phyloP scores from a whole-genome alignment of 2,113 vertebrate species.

The Setophaga petechia region DNA sequence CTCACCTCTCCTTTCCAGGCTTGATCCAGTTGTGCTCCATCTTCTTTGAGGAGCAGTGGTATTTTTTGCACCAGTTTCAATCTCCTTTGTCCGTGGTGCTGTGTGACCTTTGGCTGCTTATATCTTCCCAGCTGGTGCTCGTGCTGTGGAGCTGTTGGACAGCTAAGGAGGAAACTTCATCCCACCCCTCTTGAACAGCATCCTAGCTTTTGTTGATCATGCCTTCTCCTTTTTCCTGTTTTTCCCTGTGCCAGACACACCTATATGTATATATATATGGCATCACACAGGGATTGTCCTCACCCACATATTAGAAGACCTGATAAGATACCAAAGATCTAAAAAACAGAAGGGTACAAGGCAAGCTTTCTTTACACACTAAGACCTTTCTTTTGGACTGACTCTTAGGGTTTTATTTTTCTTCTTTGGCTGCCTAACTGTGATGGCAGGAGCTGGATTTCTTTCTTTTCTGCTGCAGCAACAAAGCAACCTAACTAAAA shows the following conservation, averaged over 20 bases:
- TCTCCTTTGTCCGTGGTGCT: accelerated
- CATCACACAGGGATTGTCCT: background rate
- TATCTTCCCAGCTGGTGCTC: background rate
- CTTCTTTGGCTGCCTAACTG: background rate
- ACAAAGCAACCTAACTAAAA: constrained; percentile 24
- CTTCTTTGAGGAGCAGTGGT: background rate
- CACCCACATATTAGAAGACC: background rate
- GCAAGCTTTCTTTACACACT: background rate
- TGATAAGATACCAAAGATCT: background rate
- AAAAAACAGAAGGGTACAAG: background rate
- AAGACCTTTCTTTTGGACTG: background rate
- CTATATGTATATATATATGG: too few relatives aligned
- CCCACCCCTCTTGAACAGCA: background rate
- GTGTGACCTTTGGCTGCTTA: background rate
- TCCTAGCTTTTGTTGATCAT: background rate
- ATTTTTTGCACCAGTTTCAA: background rate
- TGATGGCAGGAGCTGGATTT: background rate
- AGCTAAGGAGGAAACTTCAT: background rate
- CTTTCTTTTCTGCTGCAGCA: background rate
- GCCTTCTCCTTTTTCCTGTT: background rate
- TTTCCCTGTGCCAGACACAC: background rate
- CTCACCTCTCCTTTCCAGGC: background rate
- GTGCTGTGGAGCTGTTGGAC: background rate
- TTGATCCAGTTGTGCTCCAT: background rate
- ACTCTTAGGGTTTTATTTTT: background rate